phyloP scores from a whole-genome alignment of 2,113 vertebrate species.

The Harpagus bidentatus region DNA sequence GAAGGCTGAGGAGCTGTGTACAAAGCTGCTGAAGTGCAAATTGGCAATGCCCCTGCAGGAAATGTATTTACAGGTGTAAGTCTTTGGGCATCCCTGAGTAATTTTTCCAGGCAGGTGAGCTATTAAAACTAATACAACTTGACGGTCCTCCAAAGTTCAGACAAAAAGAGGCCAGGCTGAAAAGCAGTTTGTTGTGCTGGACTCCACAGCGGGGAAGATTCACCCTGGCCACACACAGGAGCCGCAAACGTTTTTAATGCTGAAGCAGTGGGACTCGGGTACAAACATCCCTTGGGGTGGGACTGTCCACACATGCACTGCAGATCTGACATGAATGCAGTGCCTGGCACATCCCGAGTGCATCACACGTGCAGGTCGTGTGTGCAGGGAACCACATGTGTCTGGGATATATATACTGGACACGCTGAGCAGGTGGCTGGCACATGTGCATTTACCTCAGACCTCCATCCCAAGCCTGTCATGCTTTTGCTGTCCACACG shows the following conservation, averaged over 20 bases:
- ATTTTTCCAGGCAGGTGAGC: neutral
- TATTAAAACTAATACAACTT: neutral
- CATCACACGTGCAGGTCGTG: rapidly evolving
- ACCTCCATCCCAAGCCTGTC: neutral
- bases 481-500: neutral
- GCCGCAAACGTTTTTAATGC: neutral
- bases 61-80: neutral
- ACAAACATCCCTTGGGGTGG: neutral
- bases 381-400: neutral
- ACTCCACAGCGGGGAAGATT: neutral
- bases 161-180: neutral
- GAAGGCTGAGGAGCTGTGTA: neutral
- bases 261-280: rapidly evolving
- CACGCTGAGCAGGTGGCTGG: neutral
- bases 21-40: neutral
- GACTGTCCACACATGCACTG: rapidly evolving
- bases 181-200: neutral
- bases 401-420: neutral
- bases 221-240: rapidly evolving
- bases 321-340: neutral
- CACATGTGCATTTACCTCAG: rapidly evolving
- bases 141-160: neutral
- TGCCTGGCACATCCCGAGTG: neutral
- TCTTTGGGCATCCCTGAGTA: neutral
- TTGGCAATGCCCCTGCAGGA: neutral